Percentiles rank a stretch among this genome's conserved stretches.
Conservation (phyloP, 2,888 invertebrate species). For the Diaperis boleti region DNA sequence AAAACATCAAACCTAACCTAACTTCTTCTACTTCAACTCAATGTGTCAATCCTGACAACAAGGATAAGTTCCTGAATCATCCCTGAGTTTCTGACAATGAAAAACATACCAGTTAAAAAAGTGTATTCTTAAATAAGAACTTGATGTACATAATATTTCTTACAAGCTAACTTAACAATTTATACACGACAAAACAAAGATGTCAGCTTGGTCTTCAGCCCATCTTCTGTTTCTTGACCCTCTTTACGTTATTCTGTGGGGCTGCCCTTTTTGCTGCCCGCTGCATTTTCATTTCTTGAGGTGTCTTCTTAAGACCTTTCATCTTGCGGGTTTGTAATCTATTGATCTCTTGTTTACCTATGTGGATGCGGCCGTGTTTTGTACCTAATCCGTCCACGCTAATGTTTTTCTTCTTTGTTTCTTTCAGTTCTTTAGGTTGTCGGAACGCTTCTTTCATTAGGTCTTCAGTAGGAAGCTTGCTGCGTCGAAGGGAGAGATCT, state of each 20-base stretch:
- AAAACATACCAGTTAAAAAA: background rate
- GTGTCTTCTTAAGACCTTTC: constrained; percentile 86
- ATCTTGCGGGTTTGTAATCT: constrained; percentile 91
- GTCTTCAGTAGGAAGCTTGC: constrained; percentile 90
- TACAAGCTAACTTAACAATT: background rate
- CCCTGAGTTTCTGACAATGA: no score
- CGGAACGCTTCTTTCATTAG: constrained; percentile 86
- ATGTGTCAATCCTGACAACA: no score
- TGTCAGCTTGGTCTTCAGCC: constrained; percentile 3
- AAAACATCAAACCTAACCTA: no score
- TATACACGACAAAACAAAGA: constrained; percentile 11
- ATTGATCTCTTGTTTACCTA: constrained; percentile 88
- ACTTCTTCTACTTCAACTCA: no score
- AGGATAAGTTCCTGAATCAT: no score
- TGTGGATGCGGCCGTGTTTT: constrained; percentile 91
- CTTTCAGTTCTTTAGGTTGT: constrained; percentile 82
- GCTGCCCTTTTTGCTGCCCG: constrained; percentile 59
- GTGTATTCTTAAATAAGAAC: constrained; percentile 3
- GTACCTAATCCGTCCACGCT: constrained; percentile 89
- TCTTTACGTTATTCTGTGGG: constrained; percentile 39
- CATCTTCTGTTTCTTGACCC: constrained; percentile 22
- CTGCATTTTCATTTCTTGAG: constrained; percentile 75
- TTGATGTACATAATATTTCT: background rate
- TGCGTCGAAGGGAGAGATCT: constrained; percentile 87
- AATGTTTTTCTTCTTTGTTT: constrained; percentile 91